Percentiles rank a stretch among this genome's conserved stretches.
phyloP scores from a whole-genome alignment of 53 echinoderm and acorn worm genomes.

The Paelopatides confundens region DNA sequence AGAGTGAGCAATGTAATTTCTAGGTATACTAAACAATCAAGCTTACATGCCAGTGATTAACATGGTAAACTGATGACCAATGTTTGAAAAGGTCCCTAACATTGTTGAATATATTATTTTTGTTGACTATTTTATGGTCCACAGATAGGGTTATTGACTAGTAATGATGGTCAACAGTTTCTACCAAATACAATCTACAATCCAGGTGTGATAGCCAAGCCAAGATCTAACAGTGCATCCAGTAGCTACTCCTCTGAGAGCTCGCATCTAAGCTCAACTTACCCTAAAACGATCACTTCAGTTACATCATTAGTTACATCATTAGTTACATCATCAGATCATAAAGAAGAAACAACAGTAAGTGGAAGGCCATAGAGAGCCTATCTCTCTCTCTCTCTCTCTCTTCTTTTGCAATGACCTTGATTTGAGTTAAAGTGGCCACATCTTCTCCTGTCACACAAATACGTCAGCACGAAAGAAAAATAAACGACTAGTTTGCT shows the following conservation, averaged over 20 bases:
- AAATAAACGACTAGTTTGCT: too few species aligned
- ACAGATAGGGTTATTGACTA: slow-evolving; percentile 47
- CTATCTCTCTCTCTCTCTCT: background rate
- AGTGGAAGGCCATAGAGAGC: too few species aligned
- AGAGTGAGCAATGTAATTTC: too few species aligned
- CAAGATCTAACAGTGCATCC: slow-evolving; percentile 95
- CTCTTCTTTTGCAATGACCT: background rate
- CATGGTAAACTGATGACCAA: too few species aligned
- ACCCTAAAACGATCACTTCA: slow-evolving; percentile 50
- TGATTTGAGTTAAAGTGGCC: too few species aligned
- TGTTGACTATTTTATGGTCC: background rate
- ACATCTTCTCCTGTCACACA: too few species aligned
- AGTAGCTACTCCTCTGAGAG: slow-evolving; percentile 93
- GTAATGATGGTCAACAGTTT: slow-evolving; percentile 58
- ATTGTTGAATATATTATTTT: background rate
- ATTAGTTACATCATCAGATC: background rate
- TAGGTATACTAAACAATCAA: too few species aligned
- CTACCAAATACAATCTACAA: slow-evolving; percentile 45
- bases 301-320: too few species aligned
- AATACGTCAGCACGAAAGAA: too few species aligned
- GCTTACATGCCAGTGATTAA: too few species aligned
- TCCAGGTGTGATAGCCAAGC: slow-evolving; percentile 94
- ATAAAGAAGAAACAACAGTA: slow-evolving; percentile 59
- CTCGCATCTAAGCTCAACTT: slow-evolving; percentile 57
- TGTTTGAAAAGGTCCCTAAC: too few species aligned